These are phyloP conservation scores for Sceloporus undulatus DNA, from an alignment of 2,113 vertebrate species.

Conservation along the genomic window DNA sequence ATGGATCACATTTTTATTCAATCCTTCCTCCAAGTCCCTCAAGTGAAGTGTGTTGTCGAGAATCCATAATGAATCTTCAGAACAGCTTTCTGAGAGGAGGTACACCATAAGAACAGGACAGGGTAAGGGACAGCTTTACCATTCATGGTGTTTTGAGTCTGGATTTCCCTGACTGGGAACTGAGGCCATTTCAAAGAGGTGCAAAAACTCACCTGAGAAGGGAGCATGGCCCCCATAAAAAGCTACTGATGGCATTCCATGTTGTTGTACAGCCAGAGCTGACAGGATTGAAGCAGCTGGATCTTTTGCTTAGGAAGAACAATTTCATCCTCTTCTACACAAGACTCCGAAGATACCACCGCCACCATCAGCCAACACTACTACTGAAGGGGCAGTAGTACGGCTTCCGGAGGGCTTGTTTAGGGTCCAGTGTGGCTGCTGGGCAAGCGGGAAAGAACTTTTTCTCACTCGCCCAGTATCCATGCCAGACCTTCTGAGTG, in stretches of 20 bases:
- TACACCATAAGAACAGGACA: background rate
- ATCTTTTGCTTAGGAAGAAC: background rate
- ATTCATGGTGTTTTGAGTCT: too few species aligned
- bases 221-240: background rate
- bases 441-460: too few species aligned
- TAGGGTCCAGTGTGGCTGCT: too few species aligned
- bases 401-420: too few species aligned
- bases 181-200: background rate
- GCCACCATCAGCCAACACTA: too few species aligned
- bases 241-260: background rate
- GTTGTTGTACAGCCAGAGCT: background rate
- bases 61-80: background rate
- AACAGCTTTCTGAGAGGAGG: background rate
- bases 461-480: too few species aligned
- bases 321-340: background rate
- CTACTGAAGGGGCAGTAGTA: too few species aligned
- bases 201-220: background rate
- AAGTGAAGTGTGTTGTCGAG: too few species aligned
- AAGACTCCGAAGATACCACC: too few species aligned
- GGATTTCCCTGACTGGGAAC: too few species aligned
- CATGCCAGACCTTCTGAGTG: too few species aligned
- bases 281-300: background rate
- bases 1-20: background rate
- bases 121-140: background rate
- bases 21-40: background rate